Evolutionary conservation across 2,113 vertebrate genomes (phyloP), one percentile per base, ranked within the genome.

Genomic region (Cavia porcellus): DNA sequence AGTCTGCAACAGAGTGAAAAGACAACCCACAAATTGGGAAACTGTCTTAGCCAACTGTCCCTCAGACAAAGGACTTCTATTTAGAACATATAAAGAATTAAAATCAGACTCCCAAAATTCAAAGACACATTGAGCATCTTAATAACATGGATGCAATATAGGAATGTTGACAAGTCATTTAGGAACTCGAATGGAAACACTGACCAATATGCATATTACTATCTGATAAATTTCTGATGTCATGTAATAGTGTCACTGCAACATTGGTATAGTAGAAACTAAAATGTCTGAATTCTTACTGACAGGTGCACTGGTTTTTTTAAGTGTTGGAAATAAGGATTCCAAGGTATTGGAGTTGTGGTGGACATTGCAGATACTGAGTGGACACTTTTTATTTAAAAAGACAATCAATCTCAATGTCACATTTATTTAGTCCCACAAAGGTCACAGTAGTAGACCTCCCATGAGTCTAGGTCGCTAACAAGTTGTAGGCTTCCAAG

Each of bases 401-500:
- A 74, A 81, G 74, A 15, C 5, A 57, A 20, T 47, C 30, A 55
- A 24, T 88, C 30, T 93, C 10, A 70, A 84, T 88, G 85, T 79
- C 57, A 84, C n/a, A 68, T 68, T 81, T 96, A 55, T 68, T 7
- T 42, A 55, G 22, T 5, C 20, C 11, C 38, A 20, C 30, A 61
- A 91, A 88, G 24, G 11, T 50, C 45, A 80, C 1, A 57, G 12
- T 66, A 88, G 42, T 28, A n/a, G 38, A 35, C 13, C 4, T 82
- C 30, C 57, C 57, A 91, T 57, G 24, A 90, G 55, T 62, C 25
- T 50, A 59, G 7, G n/a, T 81, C 20, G 8, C 5, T 89, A 28
- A 92, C 17, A 86, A 89, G 59, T 45, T 68, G 61, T 89, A 45
- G 47, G 30, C 55, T 96, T 90, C n/a, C 38, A 42, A 68, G 79